Conservation (phyloP, 2,113 vertebrate species). For the Mirounga angustirostris region DNA sequence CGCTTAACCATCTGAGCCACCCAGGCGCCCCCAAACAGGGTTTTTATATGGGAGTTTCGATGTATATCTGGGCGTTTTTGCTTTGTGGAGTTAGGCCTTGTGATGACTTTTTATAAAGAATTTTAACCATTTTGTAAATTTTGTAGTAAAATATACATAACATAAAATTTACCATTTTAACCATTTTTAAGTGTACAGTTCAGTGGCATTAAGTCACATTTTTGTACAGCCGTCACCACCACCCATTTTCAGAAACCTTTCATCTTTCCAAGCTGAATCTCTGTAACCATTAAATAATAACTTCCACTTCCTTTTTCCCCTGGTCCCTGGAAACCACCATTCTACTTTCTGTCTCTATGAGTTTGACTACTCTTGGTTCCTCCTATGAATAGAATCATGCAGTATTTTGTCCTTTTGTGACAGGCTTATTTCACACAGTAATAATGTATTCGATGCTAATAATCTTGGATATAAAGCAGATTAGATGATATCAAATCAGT, state of each 20-base stretch:
- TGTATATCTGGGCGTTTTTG: neutral
- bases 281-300: neutral
- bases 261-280: neutral
- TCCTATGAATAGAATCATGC: neutral
- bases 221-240: neutral
- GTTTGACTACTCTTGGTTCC: neutral
- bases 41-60: neutral
- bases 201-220: neutral
- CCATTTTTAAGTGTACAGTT: neutral
- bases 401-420: slow-evolving; percentile 1
- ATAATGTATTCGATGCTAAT: neutral
- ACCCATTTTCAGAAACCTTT: neutral
- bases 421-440: neutral
- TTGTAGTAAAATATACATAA: neutral
- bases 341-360: neutral
- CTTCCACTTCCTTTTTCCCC: neutral
- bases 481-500: neutral
- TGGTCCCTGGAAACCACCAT: neutral
- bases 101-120: neutral
- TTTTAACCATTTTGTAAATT: neutral
- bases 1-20: too few relatives aligned
- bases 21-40: neutral
- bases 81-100: neutral
- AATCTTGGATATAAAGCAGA: neutral
- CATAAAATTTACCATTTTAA: neutral